phyloP scores from a whole-genome alignment of 2,113 vertebrate species.

The Euleptes europaea region DNA sequence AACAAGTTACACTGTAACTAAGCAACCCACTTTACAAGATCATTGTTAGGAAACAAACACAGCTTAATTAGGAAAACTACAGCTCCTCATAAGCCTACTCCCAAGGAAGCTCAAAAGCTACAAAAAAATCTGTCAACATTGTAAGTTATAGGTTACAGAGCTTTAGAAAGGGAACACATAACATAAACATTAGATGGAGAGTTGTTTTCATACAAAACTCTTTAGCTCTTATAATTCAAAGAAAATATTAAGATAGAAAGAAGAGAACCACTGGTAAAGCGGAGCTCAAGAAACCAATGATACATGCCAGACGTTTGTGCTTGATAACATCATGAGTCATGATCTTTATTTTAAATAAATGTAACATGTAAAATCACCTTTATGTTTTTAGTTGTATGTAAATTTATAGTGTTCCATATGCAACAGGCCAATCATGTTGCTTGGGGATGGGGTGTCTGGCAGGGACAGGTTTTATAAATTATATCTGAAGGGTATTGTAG shows the following conservation, averaged over 20 bases:
- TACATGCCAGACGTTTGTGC: not conserved
- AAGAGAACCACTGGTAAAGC: accelerated
- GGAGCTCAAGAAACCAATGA: not conserved
- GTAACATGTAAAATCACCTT: no score
- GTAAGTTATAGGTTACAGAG: not conserved
- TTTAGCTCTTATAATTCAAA: not conserved
- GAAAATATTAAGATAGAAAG: not conserved
- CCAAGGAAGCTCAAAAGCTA: not conserved
- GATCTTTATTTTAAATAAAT: no score
- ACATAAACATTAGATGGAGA: not conserved
- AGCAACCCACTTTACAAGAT: constrained; percentile 24
- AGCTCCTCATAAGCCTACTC: not conserved
- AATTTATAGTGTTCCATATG: no score
- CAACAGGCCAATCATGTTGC: no score
- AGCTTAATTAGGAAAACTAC: constrained; percentile 18
- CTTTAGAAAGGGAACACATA: constrained; percentile 28
- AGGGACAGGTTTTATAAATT: not conserved
- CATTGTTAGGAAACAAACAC: constrained; percentile 42
- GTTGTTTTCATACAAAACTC: not conserved
- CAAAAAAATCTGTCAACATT: no score
- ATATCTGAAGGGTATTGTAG: not conserved
- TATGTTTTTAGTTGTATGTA: no score
- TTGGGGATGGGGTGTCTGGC: no score
- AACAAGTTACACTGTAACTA: not conserved
- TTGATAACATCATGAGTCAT: no score